Evolutionary conservation across 2,797 vertebrate genomes (phyloP).

Genomic region (Ceyx erithaca): DNA sequence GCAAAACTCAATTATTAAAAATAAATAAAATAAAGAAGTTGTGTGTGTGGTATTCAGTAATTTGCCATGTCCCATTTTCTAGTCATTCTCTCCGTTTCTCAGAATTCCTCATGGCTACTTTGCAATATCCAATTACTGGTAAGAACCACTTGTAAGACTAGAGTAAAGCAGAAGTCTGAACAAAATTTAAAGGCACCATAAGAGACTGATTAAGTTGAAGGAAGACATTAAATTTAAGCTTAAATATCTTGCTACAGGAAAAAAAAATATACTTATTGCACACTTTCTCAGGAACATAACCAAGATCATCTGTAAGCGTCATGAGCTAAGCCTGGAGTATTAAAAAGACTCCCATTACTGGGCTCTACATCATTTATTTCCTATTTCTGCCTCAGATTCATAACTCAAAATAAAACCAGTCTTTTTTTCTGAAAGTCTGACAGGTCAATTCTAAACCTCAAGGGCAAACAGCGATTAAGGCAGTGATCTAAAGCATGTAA

Average conservation of each 20-base stretch:
- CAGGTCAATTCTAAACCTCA: background rate
- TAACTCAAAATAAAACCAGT: background rate
- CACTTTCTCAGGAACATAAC: background rate
- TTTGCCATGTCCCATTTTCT: background rate
- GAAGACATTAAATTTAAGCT: background rate
- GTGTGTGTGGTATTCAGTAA: background rate
- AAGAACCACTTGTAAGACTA: background rate
- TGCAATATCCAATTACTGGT: background rate
- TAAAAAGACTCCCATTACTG: background rate
- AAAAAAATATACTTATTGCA: background rate
- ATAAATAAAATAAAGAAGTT: background rate
- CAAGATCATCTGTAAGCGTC: background rate
- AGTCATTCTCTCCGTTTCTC: background rate
- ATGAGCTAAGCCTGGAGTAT: background rate
- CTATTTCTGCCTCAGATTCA: background rate
- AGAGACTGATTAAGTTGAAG: background rate
- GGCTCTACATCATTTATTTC: background rate
- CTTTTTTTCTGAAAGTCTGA: background rate
- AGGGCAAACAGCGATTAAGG: background rate
- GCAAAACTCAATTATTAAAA: background rate
- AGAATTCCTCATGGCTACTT: background rate
- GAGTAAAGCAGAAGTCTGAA: background rate
- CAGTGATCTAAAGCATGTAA: background rate
- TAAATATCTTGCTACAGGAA: background rate
- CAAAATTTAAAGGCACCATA: background rate